Evolutionary conservation across 2,797 vertebrate genomes (phyloP).

Genomic region (Anomalospiza imberbis): DNA sequence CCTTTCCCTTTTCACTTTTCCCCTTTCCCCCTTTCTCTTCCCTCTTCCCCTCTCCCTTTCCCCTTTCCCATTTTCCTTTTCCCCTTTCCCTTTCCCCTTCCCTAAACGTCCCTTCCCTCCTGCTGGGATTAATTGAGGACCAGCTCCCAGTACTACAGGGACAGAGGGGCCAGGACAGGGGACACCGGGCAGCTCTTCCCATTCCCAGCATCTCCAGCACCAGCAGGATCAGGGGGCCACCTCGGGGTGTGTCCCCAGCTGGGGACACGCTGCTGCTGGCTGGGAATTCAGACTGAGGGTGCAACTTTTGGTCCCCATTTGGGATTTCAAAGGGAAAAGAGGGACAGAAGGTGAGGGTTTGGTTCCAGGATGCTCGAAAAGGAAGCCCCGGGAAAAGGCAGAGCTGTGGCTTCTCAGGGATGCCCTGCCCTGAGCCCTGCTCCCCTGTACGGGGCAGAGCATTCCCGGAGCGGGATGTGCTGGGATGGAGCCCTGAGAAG

Average conservation of each 20-base stretch:
- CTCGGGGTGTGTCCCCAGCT: neutral
- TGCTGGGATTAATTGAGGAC: neutral
- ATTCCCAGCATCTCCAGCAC: neutral
- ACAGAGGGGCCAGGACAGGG: neutral
- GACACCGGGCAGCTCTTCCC: neutral
- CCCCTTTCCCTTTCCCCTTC: too few relatives aligned
- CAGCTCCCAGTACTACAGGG: neutral
- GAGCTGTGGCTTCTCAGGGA: neutral
- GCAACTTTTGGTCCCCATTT: neutral
- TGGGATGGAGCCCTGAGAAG: neutral
- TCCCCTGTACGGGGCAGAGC: neutral
- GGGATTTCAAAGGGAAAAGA: neutral
- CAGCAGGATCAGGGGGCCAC: rapidly evolving
- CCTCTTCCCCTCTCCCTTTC: too few relatives aligned
- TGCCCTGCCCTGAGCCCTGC: neutral
- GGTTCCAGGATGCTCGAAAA: neutral
- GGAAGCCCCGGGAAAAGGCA: neutral
- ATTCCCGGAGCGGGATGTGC: neutral
- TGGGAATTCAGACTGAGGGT: neutral
- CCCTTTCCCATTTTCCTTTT: too few relatives aligned
- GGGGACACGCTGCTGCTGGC: neutral
- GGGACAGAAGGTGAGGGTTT: rapidly evolving
- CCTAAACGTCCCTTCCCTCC: neutral
- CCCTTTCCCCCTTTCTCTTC: rapidly evolving
- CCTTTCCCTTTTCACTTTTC: rapidly evolving